phyloP scores from a whole-genome alignment of 2,888 invertebrate species.

The Ypsolopha sequella region DNA sequence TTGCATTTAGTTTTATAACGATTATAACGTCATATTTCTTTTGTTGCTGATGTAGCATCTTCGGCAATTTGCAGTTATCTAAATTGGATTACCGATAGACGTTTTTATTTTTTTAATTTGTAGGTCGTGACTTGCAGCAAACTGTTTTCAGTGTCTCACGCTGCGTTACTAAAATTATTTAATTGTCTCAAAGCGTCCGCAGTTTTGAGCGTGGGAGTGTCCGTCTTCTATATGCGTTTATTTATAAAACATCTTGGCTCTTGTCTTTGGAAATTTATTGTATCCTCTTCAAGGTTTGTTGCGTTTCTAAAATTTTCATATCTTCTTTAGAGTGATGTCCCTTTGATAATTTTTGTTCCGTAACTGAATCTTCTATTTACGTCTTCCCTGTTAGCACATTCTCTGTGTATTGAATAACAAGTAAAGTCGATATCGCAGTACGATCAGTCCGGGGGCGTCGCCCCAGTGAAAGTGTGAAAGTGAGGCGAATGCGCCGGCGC shows the following conservation, averaged over 20 bases:
- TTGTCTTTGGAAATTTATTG: too few species aligned
- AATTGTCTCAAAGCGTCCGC: slow-evolving; percentile 4
- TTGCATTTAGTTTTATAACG: slow-evolving; percentile 17
- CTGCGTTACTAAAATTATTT: slow-evolving; percentile 18
- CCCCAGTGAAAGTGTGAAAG: slow-evolving; percentile 70
- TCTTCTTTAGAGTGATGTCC: too few species aligned
- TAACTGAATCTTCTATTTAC: too few species aligned
- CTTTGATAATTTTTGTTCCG: too few species aligned
- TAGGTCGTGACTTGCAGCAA: slow-evolving; percentile 23
- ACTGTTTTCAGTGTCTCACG: slow-evolving; percentile 23
- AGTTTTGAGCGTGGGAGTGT: slow-evolving; percentile 44
- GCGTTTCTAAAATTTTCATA: too few species aligned
- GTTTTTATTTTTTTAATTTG: slow-evolving; percentile 24
- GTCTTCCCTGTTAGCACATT: too few species aligned
- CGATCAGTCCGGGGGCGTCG: slow-evolving; percentile 39
- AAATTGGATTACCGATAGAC: slow-evolving; percentile 29
- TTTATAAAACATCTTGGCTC: too few species aligned
- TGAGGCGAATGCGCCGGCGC: slow-evolving; percentile 56
- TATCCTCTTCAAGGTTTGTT: too few species aligned
- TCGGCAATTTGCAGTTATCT: slow-evolving; percentile 31
- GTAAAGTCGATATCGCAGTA: slow-evolving; percentile 8
- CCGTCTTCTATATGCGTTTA: slow-evolving; percentile 30
- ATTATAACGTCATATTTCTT: slow-evolving; percentile 33
- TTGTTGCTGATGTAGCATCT: slow-evolving; percentile 15
- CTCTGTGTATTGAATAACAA: too few species aligned